These are phyloP conservation scores for Pygocentrus nattereri DNA, from an alignment of 2,797 vertebrate species.

Conservation along the genomic window DNA sequence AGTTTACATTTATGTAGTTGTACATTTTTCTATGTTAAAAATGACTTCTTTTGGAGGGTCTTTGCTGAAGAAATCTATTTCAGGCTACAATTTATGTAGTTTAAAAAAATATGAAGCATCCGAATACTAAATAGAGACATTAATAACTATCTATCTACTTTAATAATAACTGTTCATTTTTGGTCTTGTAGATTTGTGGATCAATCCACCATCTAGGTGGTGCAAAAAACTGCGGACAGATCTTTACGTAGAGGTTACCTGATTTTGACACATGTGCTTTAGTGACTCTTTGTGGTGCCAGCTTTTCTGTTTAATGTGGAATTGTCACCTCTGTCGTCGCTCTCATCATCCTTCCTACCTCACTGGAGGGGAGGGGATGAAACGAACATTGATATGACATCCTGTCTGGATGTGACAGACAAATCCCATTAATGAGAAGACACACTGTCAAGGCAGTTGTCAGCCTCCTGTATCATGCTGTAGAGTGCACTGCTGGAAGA, in stretches of 20 bases:
- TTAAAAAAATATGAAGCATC: too few relatives aligned
- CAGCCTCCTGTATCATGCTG: constrained; percentile 30
- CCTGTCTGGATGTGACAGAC: constrained; percentile 41
- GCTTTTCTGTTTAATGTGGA: not conserved
- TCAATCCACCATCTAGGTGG: not conserved
- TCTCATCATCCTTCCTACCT: constrained; percentile 7
- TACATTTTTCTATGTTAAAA: too few relatives aligned
- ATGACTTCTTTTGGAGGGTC: too few relatives aligned
- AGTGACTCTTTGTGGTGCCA: constrained; percentile 1
- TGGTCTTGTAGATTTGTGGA: not conserved
- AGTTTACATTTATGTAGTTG: too few relatives aligned
- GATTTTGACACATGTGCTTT: not conserved
- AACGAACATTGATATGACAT: constrained; percentile 40
- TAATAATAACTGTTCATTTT: too few relatives aligned
- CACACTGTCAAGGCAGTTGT: constrained; percentile 49
- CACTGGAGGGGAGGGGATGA: constrained; percentile 25
- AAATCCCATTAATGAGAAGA: constrained; percentile 56
- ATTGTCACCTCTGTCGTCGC: constrained; percentile 9
- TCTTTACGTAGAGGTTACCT: not conserved
- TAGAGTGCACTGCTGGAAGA: constrained; percentile 21
- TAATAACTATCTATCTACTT: too few relatives aligned
- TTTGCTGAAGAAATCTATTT: too few relatives aligned
- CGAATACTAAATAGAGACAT: too few relatives aligned
- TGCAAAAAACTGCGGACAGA: not conserved
- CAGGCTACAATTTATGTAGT: too few relatives aligned